Evolutionary conservation across 1,140 invertebrate genomes (phyloP).

Genomic region (Sarcophaga peregrina): DNA sequence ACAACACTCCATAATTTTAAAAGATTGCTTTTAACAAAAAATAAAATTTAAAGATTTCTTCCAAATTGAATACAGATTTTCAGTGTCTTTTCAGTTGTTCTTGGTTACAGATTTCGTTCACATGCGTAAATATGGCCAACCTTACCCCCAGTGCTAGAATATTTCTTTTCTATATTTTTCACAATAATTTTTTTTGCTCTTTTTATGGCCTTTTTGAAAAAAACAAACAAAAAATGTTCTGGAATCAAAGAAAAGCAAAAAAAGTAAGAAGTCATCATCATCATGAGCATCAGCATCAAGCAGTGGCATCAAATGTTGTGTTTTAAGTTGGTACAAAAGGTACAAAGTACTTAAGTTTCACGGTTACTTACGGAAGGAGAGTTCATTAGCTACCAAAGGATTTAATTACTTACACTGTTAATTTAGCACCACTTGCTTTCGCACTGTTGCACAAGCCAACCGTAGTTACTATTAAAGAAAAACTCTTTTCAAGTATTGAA

Average conservation of each 20-base stretch:
- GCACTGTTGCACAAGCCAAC: slow-evolving; percentile 65
- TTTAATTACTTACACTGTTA: slow-evolving; percentile 67
- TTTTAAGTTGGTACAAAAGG: slow-evolving; percentile 32
- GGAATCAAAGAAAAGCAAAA: neutral
- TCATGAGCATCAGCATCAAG: slow-evolving; percentile 17
- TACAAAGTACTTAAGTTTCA: slow-evolving; percentile 37
- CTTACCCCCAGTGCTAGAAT: neutral
- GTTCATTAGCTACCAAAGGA: slow-evolving; percentile 64
- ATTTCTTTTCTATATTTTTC: slow-evolving; percentile 1
- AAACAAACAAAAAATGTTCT: neutral
- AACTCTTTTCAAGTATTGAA: no score
- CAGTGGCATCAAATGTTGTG: slow-evolving; percentile 30
- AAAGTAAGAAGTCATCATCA: neutral
- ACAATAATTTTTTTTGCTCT: neutral
- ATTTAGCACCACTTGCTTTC: slow-evolving; percentile 66
- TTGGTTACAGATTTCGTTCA: no score
- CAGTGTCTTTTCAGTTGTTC: no score
- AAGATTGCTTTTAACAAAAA: no score
- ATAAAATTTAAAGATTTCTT: no score
- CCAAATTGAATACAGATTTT: no score
- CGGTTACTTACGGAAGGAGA: slow-evolving; percentile 38
- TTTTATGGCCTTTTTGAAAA: neutral
- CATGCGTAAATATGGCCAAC: no score
- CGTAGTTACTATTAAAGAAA: slow-evolving; percentile 16
- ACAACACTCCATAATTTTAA: neutral